phyloP scores from a whole-genome alignment of 1,140 invertebrate genomes.

The Hydropsyche tenuis region DNA sequence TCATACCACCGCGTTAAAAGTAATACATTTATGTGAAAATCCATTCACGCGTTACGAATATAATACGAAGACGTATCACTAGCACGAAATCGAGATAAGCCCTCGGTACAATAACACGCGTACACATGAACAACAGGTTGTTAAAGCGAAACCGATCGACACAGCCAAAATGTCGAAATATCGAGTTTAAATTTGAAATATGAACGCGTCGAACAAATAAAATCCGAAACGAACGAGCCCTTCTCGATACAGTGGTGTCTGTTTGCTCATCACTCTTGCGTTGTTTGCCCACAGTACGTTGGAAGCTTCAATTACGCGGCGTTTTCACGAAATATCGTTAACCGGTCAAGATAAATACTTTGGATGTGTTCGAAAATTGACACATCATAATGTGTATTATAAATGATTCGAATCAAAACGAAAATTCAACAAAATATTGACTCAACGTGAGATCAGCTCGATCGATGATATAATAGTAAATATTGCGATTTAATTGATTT shows the following conservation, averaged over 20 bases:
- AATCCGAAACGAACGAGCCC: not conserved
- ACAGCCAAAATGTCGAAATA: too few relatives aligned
- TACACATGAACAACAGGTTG: not conserved
- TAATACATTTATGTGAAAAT: conserved; percentile 9
- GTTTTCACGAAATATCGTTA: conserved; percentile 27
- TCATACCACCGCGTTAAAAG: not conserved
- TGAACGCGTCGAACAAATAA: too few relatives aligned
- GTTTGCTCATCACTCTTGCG: conserved; percentile 10
- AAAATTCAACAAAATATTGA: too few relatives aligned
- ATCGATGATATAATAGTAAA: too few relatives aligned
- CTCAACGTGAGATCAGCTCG: too few relatives aligned
- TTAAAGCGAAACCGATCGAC: too few relatives aligned
- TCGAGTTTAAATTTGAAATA: too few relatives aligned
- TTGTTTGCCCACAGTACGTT: not conserved
- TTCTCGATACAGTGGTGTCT: conserved; percentile 5
- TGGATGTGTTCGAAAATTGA: too few relatives aligned
- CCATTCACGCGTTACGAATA: not conserved
- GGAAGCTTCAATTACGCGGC: conserved; percentile 24
- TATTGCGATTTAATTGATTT: too few relatives aligned
- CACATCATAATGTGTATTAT: too few relatives aligned
- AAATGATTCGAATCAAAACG: too few relatives aligned
- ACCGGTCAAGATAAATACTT: conserved; percentile 18
- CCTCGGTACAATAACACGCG: too few relatives aligned
- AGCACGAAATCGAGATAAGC: not conserved
- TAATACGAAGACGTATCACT: not conserved